phyloP scores from a whole-genome alignment of 2,888 invertebrate genomes.

The Blera fallax region DNA sequence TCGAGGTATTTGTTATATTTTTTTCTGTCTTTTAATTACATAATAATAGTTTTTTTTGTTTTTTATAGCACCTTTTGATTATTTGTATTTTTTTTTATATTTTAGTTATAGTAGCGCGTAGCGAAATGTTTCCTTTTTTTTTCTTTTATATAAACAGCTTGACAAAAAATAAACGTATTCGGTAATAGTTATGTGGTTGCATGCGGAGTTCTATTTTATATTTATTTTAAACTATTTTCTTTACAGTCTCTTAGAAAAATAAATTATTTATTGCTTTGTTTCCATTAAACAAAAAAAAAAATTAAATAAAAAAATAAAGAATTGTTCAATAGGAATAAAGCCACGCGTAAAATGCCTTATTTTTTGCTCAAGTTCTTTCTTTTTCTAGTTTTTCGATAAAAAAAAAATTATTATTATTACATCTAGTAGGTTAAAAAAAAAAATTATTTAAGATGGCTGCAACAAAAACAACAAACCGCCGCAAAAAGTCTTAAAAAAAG shows the following conservation, averaged over 20 bases:
- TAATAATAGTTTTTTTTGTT: slow-evolving; percentile 54
- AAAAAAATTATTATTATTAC: slow-evolving; percentile 8
- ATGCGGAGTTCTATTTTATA: slow-evolving; percentile 10
- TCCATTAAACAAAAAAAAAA: slow-evolving; percentile 8
- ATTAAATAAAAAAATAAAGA: too few species aligned
- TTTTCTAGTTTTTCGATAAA: not conserved
- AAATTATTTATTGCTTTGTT: slow-evolving; percentile 41
- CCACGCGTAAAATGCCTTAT: slow-evolving; percentile 70
- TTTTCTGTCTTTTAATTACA: slow-evolving; percentile 59
- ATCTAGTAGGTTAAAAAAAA: slow-evolving; percentile 26
- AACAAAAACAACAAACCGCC: slow-evolving; percentile 60
- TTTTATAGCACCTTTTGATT: slow-evolving; percentile 80
- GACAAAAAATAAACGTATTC: slow-evolving; percentile 58
- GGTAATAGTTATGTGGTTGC: slow-evolving; percentile 22
- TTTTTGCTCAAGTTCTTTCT: slow-evolving; percentile 65
- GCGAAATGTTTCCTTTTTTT: slow-evolving; percentile 13
- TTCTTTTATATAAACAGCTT: slow-evolving; percentile 32
- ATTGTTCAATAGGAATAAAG: slow-evolving; percentile 54
- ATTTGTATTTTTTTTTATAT: slow-evolving; percentile 69
- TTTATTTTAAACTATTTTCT: slow-evolving; percentile 45
- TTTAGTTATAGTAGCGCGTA: slow-evolving; percentile 56
- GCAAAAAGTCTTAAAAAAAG: slow-evolving; percentile 52
- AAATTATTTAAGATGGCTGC: slow-evolving; percentile 59
- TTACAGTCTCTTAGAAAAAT: slow-evolving; percentile 62
- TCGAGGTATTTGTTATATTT: slow-evolving; percentile 66